Evolutionary conservation across 2,797 vertebrate species (phyloP).

Genomic region (Discoglossus pictus): DNA sequence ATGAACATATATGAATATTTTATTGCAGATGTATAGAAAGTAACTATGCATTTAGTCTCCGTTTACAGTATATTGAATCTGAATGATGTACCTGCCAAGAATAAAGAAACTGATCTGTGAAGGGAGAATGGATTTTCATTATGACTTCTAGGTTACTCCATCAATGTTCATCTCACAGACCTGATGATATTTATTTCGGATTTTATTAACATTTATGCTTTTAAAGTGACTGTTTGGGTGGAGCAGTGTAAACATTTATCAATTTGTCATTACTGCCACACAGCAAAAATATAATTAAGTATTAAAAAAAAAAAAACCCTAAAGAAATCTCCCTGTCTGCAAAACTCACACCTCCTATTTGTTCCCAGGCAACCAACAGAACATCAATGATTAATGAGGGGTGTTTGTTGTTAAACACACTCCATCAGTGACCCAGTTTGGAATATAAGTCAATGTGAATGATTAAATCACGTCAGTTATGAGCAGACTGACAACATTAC

Average conservation of each 20-base stretch:
- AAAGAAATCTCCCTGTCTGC: slow-evolving; percentile 8
- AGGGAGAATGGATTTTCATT: neutral
- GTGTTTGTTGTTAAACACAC: slow-evolving; percentile 22
- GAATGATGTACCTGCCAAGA: neutral
- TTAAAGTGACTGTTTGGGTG: neutral
- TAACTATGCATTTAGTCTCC: no score
- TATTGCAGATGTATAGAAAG: no score
- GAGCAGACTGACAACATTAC: slow-evolving; percentile 1
- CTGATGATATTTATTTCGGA: slow-evolving; percentile 4
- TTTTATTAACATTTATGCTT: slow-evolving; percentile 4
- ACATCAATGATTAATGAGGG: slow-evolving; percentile 33
- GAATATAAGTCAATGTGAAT: slow-evolving; percentile 27
- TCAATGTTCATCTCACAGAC: neutral
- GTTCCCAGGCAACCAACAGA: slow-evolving; percentile 27
- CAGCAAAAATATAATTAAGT: no score
- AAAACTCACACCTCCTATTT: slow-evolving; percentile 1
- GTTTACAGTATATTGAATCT: no score
- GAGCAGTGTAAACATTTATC: slow-evolving; percentile 21
- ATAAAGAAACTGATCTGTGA: neutral
- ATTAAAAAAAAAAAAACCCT: slow-evolving; percentile 5
- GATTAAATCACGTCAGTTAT: slow-evolving; percentile 24
- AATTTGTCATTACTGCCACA: slow-evolving; percentile 8
- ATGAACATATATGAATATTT: no score
- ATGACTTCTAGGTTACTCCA: neutral
- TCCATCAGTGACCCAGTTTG: slow-evolving; percentile 26